phyloP scores from a whole-genome alignment of 2,113 vertebrate species.

The Ciconia boyciana region DNA sequence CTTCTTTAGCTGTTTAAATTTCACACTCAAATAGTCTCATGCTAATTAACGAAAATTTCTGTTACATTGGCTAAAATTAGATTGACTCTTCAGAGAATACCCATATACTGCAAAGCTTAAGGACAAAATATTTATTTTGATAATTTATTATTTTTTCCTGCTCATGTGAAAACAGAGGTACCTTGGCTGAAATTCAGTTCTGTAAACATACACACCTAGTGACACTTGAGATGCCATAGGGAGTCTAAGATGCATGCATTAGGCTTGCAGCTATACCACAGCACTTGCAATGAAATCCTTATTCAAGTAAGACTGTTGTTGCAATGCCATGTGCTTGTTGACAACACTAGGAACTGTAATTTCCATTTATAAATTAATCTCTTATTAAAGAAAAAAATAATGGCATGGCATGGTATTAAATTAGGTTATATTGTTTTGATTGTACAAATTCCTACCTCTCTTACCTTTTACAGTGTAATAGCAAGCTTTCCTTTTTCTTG shows the following conservation, averaged over 20 bases:
- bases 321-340: not conserved
- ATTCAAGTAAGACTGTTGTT: not conserved
- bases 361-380: not conserved
- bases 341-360: not conserved
- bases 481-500: not conserved
- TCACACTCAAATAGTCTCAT: not conserved
- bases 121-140: not conserved
- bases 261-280: not conserved
- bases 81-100: not conserved
- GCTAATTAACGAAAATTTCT: not conserved
- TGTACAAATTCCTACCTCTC: not conserved
- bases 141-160: not conserved
- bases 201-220: not conserved
- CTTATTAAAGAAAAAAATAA: not conserved
- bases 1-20: not conserved
- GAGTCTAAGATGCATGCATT: not conserved
- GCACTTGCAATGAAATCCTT: not conserved
- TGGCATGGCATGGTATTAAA: not conserved
- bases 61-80: not conserved
- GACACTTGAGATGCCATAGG: not conserved
- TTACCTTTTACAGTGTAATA: not conserved
- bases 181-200: not conserved
- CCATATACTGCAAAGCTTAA: not conserved
- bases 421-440: not conserved
- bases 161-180: not conserved